Base-by-base conservation (phyloP, 2,888 invertebrate genomes). In the Phania funesta region DNA sequence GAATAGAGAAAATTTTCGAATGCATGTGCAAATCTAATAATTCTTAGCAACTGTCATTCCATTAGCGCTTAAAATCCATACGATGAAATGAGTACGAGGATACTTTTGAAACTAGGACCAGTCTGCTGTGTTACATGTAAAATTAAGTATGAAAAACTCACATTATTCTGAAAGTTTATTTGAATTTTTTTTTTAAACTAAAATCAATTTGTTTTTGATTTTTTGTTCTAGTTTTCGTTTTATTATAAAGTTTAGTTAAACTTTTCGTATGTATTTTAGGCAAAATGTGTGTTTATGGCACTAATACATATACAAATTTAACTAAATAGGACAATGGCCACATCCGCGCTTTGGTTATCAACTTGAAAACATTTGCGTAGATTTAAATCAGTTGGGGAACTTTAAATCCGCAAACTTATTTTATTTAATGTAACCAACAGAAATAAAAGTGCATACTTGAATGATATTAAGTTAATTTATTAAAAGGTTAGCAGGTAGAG, bases 11-110 rank as follows among this genome's bases (percentile, higher is more conserved):
- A 29, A 16, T 35, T 75, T 81, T 67, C 73, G 70, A 64, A 73
- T 84, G 83, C 86, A 86, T 86, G 86, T 85, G 84, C 85, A 81
- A 76, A 84, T 85, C 85, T 86, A 85, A 86, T 87, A 87, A 86
- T 85, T 87, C 86, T 85, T 84, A 46, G 67, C 78, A 84, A 84
- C 85, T 85, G 85, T 85, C 85, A 85, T 80, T 85, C 82, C 84
- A 85, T 85, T 85, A 85, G 84, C 81, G 81, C 13, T 58, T 7
- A 64, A 67, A 83, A 77, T 50, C 41, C 73, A 44, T 74, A 64
- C 80, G 81, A 76, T 70, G 78, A 80, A 84, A 78, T 83, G 76
- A 67, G 80, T 29, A 84, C 38, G 62, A 78, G 70, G 29, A 50
- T 71, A 38, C 48, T 54, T 38, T 54, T 58, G 29, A 18, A 35